phyloP scores from a whole-genome alignment of 1,140 invertebrate species.

The Parasteatoda tepidariorum region DNA sequence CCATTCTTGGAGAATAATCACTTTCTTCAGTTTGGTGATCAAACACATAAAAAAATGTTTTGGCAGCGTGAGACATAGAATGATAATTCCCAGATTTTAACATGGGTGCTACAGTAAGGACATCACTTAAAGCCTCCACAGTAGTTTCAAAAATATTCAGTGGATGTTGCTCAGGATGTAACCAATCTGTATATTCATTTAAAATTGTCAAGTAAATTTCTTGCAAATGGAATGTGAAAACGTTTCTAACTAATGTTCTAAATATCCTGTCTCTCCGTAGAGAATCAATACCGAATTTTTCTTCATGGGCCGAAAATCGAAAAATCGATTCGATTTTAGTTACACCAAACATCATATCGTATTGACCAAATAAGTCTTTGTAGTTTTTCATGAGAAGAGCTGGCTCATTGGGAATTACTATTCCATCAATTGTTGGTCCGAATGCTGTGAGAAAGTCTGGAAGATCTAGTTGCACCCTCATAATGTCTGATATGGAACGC shows the following conservation, averaged over 20 bases:
- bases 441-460: conserved; percentile 87
- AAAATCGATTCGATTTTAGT: conserved; percentile 83
- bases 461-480: conserved; percentile 75
- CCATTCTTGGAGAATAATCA: conserved; percentile 85
- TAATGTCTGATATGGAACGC: conserved; percentile 75
- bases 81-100: conserved; percentile 92
- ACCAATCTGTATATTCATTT: conserved; percentile 98
- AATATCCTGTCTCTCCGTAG: conserved; percentile 90
- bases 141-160: conserved; percentile 91
- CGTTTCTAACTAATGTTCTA: conserved; percentile 86
- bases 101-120: conserved; percentile 90
- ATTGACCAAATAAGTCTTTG: conserved; percentile 67
- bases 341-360: conserved; percentile 94
- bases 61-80: conserved; percentile 75
- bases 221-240: conserved; percentile 65
- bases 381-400: conserved; percentile 62
- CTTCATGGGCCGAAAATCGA: conserved; percentile 84
- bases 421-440: conserved; percentile 87
- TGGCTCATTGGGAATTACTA: conserved; percentile 69
- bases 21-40: conserved; percentile 93
- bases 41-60: conserved; percentile 91
- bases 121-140: conserved; percentile 92
- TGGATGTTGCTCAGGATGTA: conserved; percentile 90
- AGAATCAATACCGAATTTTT: conserved; percentile 92
- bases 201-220: conserved; percentile 97